Evolutionary conservation across 2,888 invertebrate genomes (phyloP).

Genomic region (Sisyra terminalis): DNA sequence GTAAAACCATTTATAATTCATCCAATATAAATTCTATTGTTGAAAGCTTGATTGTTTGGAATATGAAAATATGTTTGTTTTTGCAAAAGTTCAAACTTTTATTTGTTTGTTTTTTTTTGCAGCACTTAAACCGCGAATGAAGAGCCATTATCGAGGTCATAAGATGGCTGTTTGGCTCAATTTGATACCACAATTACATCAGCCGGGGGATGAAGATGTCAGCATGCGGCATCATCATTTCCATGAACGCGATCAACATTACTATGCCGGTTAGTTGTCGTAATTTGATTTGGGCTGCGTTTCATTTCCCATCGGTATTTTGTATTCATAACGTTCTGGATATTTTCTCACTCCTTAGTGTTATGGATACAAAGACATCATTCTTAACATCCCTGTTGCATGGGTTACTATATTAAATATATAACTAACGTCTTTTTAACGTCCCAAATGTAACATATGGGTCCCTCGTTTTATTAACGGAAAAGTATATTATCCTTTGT

Average conservation of each 20-base stretch:
- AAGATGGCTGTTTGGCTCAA: constrained; percentile 84
- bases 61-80: background rate
- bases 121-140: constrained; percentile 57
- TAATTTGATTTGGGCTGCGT: background rate
- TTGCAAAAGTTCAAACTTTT: background rate
- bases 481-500: too few relatives aligned
- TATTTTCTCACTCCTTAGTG: too few relatives aligned
- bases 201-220: constrained; percentile 54
- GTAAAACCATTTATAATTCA: background rate
- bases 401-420: too few relatives aligned
- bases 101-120: constrained; percentile 16
- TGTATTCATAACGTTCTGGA: too few relatives aligned
- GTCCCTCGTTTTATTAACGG: background rate
- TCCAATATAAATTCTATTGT: background rate
- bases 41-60: background rate
- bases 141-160: constrained; percentile 74
- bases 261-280: constrained; percentile 46
- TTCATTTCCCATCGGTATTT: too few relatives aligned
- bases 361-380: too few relatives aligned
- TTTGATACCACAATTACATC: constrained; percentile 69
- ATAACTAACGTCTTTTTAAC: too few relatives aligned
- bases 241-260: constrained; percentile 51
- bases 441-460: background rate
- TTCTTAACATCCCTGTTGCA: too few relatives aligned
- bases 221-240: constrained; percentile 63